Base-by-base conservation (phyloP, 1,140 invertebrate genomes). In the Hermatobates lingyangjiaoensis region DNA sequence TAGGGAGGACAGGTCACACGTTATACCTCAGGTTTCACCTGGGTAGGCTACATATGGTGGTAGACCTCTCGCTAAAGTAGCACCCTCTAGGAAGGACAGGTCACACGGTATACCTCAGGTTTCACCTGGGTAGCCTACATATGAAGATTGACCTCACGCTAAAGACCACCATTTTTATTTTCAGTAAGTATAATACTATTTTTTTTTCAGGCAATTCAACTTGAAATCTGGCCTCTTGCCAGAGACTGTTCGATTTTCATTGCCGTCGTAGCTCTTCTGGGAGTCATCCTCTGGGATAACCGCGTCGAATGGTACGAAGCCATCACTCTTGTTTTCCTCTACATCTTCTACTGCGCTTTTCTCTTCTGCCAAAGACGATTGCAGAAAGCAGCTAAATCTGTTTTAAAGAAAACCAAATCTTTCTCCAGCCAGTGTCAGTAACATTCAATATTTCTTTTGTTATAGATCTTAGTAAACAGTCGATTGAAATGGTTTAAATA, bases 201-300 rank as follows among this genome's bases (percentile, higher is more conserved):
- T 55, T 58, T 49, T 51, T 27, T 45, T 45, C 64, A 91, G 87
- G 77, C 79, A 0, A 81, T 92, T n/a, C 66, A 76, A 57, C 68
- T 93, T 24, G 80, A 89, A 59, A 80, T 79, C 72, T 81, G 79
- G 72, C 87, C 90, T 2, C 74, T 94, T 21, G 78, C 83, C 1
- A 69, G 91, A 56, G 90, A 94, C 61, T 83, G 81, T 51, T 60
- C 80, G 10, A 82, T 88, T 50, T 94, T 93, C 60, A 73, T 79
- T 5, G 61, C 87, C 5, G 82, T 87, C 21, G 78, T 93, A 0
- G 66, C 72, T 2, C 71, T 81, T 2, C 64, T 95, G 30, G 75
- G 89, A 1, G 58, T 74, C 0, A 74, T 92, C 21, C 81, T 89
- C 48, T 81, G 80, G 73, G 88, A 93, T 61, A 79, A 78, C 27